These are phyloP conservation scores for Brachyopa scutellaris DNA, from an alignment of 2,888 invertebrate species.

Conservation along the genomic window DNA sequence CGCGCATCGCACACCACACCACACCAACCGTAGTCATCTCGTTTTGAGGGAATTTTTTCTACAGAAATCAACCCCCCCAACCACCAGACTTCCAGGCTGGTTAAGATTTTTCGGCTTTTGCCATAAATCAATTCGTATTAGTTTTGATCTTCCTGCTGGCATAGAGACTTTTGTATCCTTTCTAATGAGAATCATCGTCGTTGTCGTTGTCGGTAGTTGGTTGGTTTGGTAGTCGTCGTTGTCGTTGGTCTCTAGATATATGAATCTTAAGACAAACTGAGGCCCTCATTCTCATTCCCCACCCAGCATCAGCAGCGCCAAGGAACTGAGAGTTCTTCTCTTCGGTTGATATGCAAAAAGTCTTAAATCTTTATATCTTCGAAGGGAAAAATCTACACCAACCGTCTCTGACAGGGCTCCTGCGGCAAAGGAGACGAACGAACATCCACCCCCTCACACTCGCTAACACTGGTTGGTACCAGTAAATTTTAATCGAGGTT, in stretches of 20 bases:
- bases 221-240: background rate
- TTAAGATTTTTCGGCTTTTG: constrained; percentile 69
- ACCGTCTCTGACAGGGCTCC: constrained; percentile 34
- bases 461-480: background rate
- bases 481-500: constrained; percentile 72
- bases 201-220: constrained; percentile 12
- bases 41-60: constrained; percentile 29
- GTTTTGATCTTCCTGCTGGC: constrained; percentile 72
- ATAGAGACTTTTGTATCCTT: constrained; percentile 70
- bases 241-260: constrained; percentile 10
- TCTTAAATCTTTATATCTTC: constrained; percentile 66
- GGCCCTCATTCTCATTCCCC: background rate
- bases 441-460: background rate
- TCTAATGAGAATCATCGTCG: constrained; percentile 67
- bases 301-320: background rate
- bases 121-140: constrained; percentile 73
- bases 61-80: constrained; percentile 6
- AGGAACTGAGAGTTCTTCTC: constrained; percentile 9
- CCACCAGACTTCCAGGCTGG: constrained; percentile 35
- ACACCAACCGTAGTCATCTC: constrained; percentile 12
- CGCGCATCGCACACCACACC: constrained; percentile 49
- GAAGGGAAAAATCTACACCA: constrained; percentile 49
- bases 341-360: constrained; percentile 69
- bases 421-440: constrained; percentile 34
- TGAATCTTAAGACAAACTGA: constrained; percentile 56